Conservation (phyloP, 2,797 vertebrate species). For the Diplodus puntazzo region DNA sequence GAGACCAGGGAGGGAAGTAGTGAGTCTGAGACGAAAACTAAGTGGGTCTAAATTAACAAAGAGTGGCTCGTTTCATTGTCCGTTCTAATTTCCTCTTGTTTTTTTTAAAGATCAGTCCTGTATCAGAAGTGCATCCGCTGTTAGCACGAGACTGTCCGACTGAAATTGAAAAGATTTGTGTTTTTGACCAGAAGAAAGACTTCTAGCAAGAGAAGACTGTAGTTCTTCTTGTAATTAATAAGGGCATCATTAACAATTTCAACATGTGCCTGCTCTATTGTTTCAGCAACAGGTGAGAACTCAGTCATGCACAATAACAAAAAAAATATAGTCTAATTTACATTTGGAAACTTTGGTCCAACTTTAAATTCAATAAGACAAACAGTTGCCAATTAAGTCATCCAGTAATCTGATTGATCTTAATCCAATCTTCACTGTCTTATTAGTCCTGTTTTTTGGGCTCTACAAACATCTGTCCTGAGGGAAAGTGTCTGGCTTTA, state of each 20-base stretch:
- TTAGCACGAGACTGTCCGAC: not conserved
- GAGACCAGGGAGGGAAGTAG: slow-evolving; percentile 8
- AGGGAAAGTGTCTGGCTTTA: not conserved
- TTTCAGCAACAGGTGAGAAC: not conserved
- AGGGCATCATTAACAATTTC: not conserved
- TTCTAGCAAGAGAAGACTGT: not conserved
- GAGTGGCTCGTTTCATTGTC: not conserved
- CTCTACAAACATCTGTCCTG: not conserved
- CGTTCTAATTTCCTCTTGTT: slow-evolving; percentile 18
- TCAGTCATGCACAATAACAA: too few species aligned
- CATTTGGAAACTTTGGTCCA: not conserved
- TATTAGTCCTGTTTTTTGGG: not conserved
- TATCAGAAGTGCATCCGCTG: not conserved
- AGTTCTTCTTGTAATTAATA: not conserved
- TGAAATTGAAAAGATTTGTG: not conserved
- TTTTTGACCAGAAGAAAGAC: not conserved
- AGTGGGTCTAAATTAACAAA: slow-evolving; percentile 36
- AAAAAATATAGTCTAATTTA: not conserved
- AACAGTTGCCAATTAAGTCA: not conserved
- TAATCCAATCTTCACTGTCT: not conserved
- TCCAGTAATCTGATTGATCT: too few species aligned
- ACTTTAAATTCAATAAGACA: not conserved
- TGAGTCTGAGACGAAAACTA: slow-evolving; percentile 3
- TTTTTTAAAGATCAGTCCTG: not conserved
- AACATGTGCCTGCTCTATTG: not conserved